phyloP scores from a whole-genome alignment of 2,113 vertebrate genomes.

The Melozone crissalis region DNA sequence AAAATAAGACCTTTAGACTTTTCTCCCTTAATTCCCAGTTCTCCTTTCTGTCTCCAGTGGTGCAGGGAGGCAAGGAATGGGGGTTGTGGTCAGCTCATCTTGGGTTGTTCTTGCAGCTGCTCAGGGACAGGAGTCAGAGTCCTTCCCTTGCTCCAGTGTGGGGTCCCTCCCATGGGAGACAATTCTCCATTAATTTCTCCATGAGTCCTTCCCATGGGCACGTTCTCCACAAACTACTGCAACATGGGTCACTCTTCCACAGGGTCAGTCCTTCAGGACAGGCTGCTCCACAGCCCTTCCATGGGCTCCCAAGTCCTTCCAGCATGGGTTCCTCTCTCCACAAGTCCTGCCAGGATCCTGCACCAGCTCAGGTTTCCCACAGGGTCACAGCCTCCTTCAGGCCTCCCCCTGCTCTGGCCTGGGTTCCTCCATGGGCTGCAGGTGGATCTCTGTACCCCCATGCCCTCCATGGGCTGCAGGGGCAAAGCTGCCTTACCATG shows the following conservation, averaged over 20 bases:
- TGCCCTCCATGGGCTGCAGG: background rate
- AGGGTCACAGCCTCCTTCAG: background rate
- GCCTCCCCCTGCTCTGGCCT: background rate
- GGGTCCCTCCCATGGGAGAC: background rate
- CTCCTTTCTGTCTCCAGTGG: background rate
- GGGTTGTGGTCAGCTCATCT: background rate
- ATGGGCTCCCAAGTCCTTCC: background rate
- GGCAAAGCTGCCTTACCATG: background rate
- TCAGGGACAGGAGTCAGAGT: background rate
- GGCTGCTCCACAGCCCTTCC: background rate
- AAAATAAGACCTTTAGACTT: too few species aligned
- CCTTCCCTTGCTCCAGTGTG: background rate
- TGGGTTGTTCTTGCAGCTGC: background rate
- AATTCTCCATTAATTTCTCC: rapidly evolving
- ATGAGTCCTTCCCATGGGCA: background rate
- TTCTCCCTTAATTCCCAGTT: too few species aligned
- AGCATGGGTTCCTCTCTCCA: background rate
- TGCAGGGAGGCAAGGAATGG: background rate
- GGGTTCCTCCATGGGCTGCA: background rate
- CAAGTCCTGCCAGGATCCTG: too few species aligned
- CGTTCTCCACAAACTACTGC: background rate
- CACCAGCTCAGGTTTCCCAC: background rate
- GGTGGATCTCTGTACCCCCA: background rate
- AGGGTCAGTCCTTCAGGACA: background rate
- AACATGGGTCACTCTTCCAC: background rate